Evolutionary conservation across 2,113 vertebrate species (phyloP).

Genomic region (Oncorhynchus tshawytscha): DNA sequence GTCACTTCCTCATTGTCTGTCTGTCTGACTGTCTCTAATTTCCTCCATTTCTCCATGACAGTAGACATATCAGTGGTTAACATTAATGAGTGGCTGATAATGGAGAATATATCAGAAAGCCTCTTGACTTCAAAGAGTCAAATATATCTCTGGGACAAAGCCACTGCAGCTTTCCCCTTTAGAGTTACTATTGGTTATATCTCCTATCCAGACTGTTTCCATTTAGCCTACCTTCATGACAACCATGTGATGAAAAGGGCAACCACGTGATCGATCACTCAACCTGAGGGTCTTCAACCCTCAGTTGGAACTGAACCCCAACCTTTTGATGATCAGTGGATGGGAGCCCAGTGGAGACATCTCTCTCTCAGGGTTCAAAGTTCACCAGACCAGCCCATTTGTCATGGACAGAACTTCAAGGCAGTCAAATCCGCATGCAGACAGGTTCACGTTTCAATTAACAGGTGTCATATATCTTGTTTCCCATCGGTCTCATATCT

Average conservation of each 20-base stretch:
- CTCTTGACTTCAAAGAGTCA: not conserved
- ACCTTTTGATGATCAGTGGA: conserved; percentile 32
- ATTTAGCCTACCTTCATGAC: conserved; percentile 54
- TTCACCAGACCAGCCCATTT: conserved; percentile 46
- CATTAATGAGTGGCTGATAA: conserved; percentile 1
- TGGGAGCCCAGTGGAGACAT: conserved; percentile 29
- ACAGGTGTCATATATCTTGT: conserved; percentile 56
- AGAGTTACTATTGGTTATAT: conserved; percentile 33
- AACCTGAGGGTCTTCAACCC: conserved; percentile 56
- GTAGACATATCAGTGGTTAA: not conserved
- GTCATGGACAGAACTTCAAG: conserved; percentile 48
- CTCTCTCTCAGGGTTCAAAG: conserved; percentile 37
- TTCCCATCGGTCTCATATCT: conserved; percentile 30
- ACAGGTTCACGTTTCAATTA: conserved; percentile 53
- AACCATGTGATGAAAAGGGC: conserved; percentile 58
- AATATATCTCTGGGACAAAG: conserved; percentile 11
- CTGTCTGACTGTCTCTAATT: not conserved
- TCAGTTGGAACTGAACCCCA: conserved; percentile 49
- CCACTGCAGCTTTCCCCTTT: conserved; percentile 29
- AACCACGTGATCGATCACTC: conserved; percentile 51
- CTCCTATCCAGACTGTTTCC: conserved; percentile 50
- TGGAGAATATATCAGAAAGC: not conserved
- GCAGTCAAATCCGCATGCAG: conserved; percentile 32
- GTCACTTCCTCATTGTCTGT: not conserved
- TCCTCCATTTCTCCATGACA: not conserved